Conservation (phyloP, 2,797 vertebrate genomes). For the Nothura maculosa region DNA sequence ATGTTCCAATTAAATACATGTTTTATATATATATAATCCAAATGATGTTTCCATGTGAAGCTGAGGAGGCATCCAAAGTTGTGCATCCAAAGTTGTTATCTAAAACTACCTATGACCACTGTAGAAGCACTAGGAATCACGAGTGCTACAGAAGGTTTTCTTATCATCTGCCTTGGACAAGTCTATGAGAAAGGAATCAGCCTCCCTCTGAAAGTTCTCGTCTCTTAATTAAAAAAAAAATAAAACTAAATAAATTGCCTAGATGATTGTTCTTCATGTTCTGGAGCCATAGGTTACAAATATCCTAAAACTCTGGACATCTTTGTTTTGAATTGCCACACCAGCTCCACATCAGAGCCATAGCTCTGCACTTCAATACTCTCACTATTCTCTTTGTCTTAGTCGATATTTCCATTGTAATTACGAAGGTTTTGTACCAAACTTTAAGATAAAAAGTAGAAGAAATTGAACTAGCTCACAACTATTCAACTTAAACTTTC, state of each 20-base stretch:
- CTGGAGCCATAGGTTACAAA: not conserved
- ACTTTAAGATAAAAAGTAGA: not conserved
- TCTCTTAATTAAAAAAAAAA: not conserved
- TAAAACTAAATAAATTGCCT: not conserved
- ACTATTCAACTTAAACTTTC: not conserved
- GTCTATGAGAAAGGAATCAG: not conserved
- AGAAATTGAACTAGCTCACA: not conserved
- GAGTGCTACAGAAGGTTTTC: not conserved
- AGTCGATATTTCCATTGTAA: not conserved
- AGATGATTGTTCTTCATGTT: not conserved
- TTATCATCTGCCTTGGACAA: not conserved
- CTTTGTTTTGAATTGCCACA: conserved; percentile 2
- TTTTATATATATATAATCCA: not conserved
- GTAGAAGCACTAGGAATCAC: not conserved
- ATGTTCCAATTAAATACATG: not conserved
- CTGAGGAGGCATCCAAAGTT: not conserved
- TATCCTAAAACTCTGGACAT: not conserved
- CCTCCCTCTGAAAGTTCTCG: not conserved
- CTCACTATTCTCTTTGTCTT: conserved; percentile 12
- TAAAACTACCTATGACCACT: not conserved
- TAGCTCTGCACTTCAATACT: not conserved
- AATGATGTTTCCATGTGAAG: not conserved
- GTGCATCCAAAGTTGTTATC: not conserved
- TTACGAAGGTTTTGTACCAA: not conserved
- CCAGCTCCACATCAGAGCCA: not conserved